Percentiles rank a stretch among this genome's conserved stretches.
Conservation (phyloP, 2,113 vertebrate genomes). For the Fulica atra region DNA sequence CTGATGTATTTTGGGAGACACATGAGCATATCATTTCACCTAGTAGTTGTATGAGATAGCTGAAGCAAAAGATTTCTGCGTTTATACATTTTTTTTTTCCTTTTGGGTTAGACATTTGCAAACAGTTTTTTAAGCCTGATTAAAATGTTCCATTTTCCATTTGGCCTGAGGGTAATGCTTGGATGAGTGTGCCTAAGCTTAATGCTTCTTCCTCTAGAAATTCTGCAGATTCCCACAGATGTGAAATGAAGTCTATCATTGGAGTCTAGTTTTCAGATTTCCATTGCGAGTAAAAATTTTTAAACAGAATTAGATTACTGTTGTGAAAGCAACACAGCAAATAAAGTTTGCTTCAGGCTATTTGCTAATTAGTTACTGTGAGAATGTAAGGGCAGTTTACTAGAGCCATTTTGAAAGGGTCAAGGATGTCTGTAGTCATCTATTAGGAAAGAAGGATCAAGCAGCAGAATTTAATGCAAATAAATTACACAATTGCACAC, state of each 20-base stretch:
- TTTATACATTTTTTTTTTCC: not conserved
- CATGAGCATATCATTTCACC: not conserved
- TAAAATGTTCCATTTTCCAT: conserved; percentile 29
- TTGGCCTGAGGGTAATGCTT: conserved; percentile 13
- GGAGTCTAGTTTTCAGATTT: not conserved
- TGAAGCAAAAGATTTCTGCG: conserved; percentile 32
- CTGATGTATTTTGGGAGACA: not conserved
- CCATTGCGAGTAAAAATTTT: not conserved
- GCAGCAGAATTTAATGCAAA: not conserved
- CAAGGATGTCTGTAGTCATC: not conserved
- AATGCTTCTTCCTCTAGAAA: conserved; percentile 11
- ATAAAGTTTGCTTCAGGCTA: not conserved
- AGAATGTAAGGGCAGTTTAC: not conserved
- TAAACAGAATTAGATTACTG: not conserved
- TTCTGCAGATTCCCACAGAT: not conserved
- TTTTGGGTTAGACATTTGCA: conserved; percentile 36
- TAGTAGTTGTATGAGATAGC: conserved; percentile 1
- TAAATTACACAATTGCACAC: not conserved
- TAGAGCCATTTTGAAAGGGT: not conserved
- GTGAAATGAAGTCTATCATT: not conserved
- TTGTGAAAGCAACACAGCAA: not conserved
- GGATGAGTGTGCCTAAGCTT: not conserved
- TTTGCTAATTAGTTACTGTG: not conserved
- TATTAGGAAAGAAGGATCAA: not conserved
- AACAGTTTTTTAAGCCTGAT: conserved; percentile 30